Evolutionary conservation across 2,888 invertebrate species (phyloP).

Genomic region (Latrodectus elegans): DNA sequence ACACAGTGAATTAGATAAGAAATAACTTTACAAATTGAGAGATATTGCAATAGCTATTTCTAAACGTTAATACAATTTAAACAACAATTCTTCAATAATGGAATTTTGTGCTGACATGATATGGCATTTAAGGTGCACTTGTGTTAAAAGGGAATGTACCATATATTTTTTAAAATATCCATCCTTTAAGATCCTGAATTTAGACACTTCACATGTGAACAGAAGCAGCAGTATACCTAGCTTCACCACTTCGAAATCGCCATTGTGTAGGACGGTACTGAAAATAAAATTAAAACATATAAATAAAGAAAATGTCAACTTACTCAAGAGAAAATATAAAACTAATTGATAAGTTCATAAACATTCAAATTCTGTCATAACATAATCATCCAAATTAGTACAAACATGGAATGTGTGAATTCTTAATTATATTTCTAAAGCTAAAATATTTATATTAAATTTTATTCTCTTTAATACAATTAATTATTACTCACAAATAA

Average conservation of each 20-base stretch:
- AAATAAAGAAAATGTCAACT: no score
- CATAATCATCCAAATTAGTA: not conserved
- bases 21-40: no score
- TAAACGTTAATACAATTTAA: no score
- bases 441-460: not conserved
- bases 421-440: not conserved
- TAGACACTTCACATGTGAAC: constrained; percentile 85
- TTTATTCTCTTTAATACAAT: not conserved
- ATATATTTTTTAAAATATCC: constrained; percentile 1
- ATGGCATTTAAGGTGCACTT: constrained; percentile 66
- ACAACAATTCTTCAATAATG: not conserved
- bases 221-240: constrained; percentile 94
- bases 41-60: no score
- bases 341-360: no score
- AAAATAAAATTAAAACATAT: constrained; percentile 70
- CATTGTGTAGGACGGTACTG: constrained; percentile 97
- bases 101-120: constrained; percentile 58
- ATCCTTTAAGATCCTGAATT: not conserved
- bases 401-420: not conserved
- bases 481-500: no score
- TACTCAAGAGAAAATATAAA: no score
- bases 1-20: no score
- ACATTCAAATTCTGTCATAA: no score
- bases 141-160: constrained; percentile 50
- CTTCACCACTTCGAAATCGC: constrained; percentile 93